Base-by-base conservation (phyloP, 2,888 invertebrate genomes). In the Stratiomys singularior region DNA sequence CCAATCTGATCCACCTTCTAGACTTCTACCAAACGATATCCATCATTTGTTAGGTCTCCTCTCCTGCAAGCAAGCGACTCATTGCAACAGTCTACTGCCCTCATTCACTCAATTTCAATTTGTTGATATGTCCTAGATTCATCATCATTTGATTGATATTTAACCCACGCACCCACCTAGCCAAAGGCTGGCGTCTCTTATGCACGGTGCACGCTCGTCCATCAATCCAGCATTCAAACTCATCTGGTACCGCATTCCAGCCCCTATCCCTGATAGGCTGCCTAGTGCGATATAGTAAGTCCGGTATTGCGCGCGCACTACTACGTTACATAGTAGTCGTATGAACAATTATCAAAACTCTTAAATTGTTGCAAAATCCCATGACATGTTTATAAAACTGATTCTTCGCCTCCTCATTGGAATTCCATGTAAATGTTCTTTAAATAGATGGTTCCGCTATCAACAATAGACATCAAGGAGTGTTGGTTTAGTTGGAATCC, bases 351-450 rank as follows among this genome's bases (percentile, higher is more conserved):
- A 52, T 52, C 52, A 52, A 52, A 63, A 27, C 63, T 27, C 28
- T 63, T 63, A 63, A 63, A 63, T 15, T 63, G 63, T 63, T 63
- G 63, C 63, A 63, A 63, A 63, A 27, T 63, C 63, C 27, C 63
- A 63, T 63, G 63, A 63, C 63, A 63, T 63, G 63, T 63, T 63
- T 63, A 63, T 63, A 63, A 3, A 63, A 63, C 28, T 25, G 21
- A 23, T 58, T 58, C 15, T 23, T 21, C 58, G 58, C 28, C 27
- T 52, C n/a, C 52, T 52, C 52, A 5, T 25, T 63, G 63, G 28
- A 63, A 63, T 63, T 63, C 63, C 63, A 63, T 63, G 63, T 63
- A 63, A 63, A 63, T 27, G 60, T 3, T 63, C 63, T 63, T 63
- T 63, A 63, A 63, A 63, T 52, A 52, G 52, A 52, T 52, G 18